phyloP scores from a whole-genome alignment of 2,113 vertebrate genomes.

The Aptenodytes forsteri region DNA sequence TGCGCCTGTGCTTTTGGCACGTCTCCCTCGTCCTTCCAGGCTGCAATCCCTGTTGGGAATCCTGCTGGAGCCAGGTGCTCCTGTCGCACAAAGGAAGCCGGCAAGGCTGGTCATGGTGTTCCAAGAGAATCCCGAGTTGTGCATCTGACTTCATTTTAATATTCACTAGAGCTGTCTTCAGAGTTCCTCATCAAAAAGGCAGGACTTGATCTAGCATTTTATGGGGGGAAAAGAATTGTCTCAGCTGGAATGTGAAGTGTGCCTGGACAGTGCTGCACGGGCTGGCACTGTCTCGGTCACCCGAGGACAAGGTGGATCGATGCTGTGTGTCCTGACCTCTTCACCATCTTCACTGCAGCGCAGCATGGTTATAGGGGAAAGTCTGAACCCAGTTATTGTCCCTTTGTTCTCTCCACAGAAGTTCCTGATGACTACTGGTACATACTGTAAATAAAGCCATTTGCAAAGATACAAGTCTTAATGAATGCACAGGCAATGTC shows the following conservation, averaged over 20 bases:
- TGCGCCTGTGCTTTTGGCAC: background rate
- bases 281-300: background rate
- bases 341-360: background rate
- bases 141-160: background rate
- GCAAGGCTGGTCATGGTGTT: background rate
- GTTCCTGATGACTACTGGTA: background rate
- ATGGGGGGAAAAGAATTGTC: background rate
- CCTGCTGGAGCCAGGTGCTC: background rate
- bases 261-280: rapidly evolving
- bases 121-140: background rate
- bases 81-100: rapidly evolving
- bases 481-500: background rate
- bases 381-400: background rate
- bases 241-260: background rate
- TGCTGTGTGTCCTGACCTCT: background rate
- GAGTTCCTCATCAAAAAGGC: background rate
- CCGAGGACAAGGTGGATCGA: rapidly evolving
- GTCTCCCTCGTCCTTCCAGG: background rate
- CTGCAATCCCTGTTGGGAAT: background rate
- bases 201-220: background rate
- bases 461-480: background rate
- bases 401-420: background rate
- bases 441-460: rapidly evolving
- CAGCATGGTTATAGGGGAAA: rapidly evolving
- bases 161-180: background rate